Percentiles rank a stretch among this genome's conserved stretches.
phyloP scores from a whole-genome alignment of 1,140 invertebrate genomes.

The Hydropsyche tenuis region DNA sequence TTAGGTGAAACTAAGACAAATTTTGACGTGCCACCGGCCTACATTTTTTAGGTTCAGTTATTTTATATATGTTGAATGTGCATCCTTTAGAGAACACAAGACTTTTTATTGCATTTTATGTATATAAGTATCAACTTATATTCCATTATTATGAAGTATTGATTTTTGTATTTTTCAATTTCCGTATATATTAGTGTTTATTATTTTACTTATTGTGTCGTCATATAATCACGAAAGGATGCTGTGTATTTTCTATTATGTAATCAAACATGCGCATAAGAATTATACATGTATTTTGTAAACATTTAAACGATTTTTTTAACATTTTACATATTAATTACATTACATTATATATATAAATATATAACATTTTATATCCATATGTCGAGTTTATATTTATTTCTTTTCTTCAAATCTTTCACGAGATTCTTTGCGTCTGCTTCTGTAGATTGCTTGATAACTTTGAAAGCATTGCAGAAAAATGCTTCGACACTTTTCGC shows the following conservation, averaged over 20 bases:
- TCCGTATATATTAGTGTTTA: not conserved
- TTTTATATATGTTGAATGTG: slow-evolving; percentile 3
- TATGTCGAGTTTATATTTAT: slow-evolving; percentile 64
- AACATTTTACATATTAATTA: slow-evolving; percentile 23
- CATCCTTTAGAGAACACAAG: slow-evolving; percentile 23
- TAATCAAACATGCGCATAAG: not conserved
- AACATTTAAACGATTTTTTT: slow-evolving; percentile 22
- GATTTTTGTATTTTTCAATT: not conserved
- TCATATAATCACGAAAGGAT: not conserved
- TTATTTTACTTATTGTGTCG: not conserved
- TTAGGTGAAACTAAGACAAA: not conserved
- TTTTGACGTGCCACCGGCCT: not conserved
- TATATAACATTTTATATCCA: slow-evolving; percentile 58
- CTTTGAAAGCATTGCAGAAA: slow-evolving; percentile 64
- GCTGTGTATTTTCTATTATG: not conserved
- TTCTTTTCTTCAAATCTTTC: slow-evolving; percentile 56
- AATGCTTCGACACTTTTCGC: slow-evolving; percentile 70
- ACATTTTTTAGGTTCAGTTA: not conserved
- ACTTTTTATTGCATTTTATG: slow-evolving; percentile 25
- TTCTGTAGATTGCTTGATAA: slow-evolving; percentile 54
- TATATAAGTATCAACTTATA: not conserved
- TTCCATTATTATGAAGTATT: slow-evolving; percentile 17
- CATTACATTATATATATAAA: slow-evolving; percentile 43
- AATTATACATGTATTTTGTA: slow-evolving; percentile 16
- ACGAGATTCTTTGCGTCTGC: slow-evolving; percentile 57